Percentiles rank a stretch among this genome's conserved stretches.
phyloP scores from a whole-genome alignment of 1,140 invertebrate genomes.

The Bradynema listronoti region DNA sequence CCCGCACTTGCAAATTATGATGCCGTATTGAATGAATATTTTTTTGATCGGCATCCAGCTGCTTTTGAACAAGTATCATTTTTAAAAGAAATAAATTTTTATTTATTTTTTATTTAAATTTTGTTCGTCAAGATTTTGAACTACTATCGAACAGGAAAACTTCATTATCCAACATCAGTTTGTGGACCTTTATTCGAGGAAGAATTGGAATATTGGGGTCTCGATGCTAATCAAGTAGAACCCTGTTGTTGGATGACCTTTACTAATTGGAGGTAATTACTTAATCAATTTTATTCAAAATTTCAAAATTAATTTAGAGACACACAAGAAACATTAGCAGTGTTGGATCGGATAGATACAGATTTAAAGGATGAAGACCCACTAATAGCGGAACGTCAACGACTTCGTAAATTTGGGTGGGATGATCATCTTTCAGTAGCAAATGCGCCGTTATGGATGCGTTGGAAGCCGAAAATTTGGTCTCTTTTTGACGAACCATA shows the following conservation, averaged over 20 bases:
- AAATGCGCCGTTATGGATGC: slow-evolving; percentile 44
- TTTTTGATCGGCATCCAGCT: slow-evolving; percentile 90
- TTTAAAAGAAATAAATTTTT: slow-evolving; percentile 8
- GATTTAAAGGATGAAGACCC: slow-evolving; percentile 67
- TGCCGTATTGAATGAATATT: slow-evolving; percentile 91
- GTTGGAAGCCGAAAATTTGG: slow-evolving; percentile 72
- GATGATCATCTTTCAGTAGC: slow-evolving; percentile 67
- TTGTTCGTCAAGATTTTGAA: slow-evolving; percentile 87
- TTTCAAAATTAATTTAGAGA: slow-evolving; percentile 33
- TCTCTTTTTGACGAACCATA: slow-evolving; percentile 83
- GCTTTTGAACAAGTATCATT: slow-evolving; percentile 42
- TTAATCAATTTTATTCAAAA: background rate
- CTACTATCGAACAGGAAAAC: slow-evolving; percentile 66
- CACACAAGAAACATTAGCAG: slow-evolving; percentile 76
- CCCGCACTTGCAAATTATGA: slow-evolving; percentile 87
- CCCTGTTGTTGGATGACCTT: slow-evolving; percentile 96
- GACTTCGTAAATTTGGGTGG: slow-evolving; percentile 72
- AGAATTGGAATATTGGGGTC: slow-evolving; percentile 89
- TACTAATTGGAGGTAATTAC: slow-evolving; percentile 56
- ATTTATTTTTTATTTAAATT: background rate
- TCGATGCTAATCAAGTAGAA: slow-evolving; percentile 85
- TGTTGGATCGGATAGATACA: slow-evolving; percentile 66
- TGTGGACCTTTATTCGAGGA: slow-evolving; percentile 66
- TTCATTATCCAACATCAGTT: slow-evolving; percentile 66
- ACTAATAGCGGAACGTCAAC: slow-evolving; percentile 68